A percentile compares a stretch with the other conserved stretches of the same genome.
These are phyloP conservation scores for Amphiprion ocellaris DNA, from an alignment of 2,113 vertebrate species.

Conservation along the genomic window DNA sequence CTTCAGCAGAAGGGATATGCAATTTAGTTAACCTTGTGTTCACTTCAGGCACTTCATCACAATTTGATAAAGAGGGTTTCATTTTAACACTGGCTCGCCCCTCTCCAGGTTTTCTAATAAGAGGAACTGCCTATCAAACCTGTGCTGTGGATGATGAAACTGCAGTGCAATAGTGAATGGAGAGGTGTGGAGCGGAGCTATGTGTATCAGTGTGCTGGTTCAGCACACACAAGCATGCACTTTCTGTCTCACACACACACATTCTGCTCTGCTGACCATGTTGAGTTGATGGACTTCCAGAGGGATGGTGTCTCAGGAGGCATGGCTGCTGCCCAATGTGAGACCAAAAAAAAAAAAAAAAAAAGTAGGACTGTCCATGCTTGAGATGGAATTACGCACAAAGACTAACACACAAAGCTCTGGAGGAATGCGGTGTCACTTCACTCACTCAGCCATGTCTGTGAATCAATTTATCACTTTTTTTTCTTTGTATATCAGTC, in stretches of 20 bases:
- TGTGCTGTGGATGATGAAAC: slow-evolving; percentile 83
- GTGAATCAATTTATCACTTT: slow-evolving; percentile 70
- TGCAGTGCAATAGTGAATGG: slow-evolving; percentile 71
- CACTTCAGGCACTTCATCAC: slow-evolving; percentile 74
- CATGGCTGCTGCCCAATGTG: slow-evolving; percentile 32
- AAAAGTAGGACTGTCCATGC: slow-evolving; percentile 34
- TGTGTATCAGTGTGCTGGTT: slow-evolving; percentile 72
- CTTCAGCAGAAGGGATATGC: slow-evolving; percentile 69
- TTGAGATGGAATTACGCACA: slow-evolving; percentile 56
- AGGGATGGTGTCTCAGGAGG: slow-evolving; percentile 61
- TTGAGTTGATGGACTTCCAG: slow-evolving; percentile 70
- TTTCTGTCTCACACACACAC: slow-evolving; percentile 29
- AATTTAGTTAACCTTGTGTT: slow-evolving; percentile 79
- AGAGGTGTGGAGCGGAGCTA: slow-evolving; percentile 51
- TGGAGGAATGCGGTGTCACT: slow-evolving; percentile 62
- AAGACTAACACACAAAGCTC: slow-evolving; percentile 34
- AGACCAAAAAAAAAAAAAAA: slow-evolving; percentile 11
- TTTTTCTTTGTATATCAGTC: slow-evolving; percentile 53
- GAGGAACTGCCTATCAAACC: slow-evolving; percentile 82
- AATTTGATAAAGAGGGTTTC: slow-evolving; percentile 78
- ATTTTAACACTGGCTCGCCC: slow-evolving; percentile 63
- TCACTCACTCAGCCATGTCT: slow-evolving; percentile 68
- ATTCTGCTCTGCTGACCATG: slow-evolving; percentile 72
- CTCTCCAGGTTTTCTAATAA: slow-evolving; percentile 78
- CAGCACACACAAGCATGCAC: slow-evolving; percentile 52